Evolutionary conservation across 2,888 invertebrate genomes (phyloP).

Genomic region (Meganola albula): DNA sequence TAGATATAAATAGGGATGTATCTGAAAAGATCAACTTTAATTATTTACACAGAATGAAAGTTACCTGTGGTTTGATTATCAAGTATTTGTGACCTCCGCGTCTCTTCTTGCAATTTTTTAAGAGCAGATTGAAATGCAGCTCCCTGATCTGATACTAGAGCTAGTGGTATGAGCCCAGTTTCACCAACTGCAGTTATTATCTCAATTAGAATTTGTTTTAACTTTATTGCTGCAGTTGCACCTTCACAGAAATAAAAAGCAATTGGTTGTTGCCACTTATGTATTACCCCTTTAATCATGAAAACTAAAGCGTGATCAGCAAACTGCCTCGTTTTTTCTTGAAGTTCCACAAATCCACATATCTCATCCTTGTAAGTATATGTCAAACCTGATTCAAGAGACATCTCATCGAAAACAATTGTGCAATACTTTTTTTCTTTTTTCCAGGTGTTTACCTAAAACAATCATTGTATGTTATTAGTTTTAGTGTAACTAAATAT

Average conservation of each 20-base stretch:
- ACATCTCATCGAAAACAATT: conserved; percentile 25
- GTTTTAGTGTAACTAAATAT: not conserved
- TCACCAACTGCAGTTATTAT: conserved; percentile 12
- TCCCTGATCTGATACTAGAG: conserved; percentile 24
- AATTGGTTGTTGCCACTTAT: conserved; percentile 17
- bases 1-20: too few relatives aligned
- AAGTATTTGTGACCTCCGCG: too few relatives aligned
- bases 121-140: conserved; percentile 21
- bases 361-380: too few relatives aligned
- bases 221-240: conserved; percentile 13
- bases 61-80: too few relatives aligned
- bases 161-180: conserved; percentile 18
- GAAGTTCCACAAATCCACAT: conserved; percentile 9
- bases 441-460: conserved; percentile 2
- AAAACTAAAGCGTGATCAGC: conserved; percentile 25
- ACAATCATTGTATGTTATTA: conserved; percentile 2
- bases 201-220: conserved; percentile 21
- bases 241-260: conserved; percentile 28
- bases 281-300: conserved; percentile 20
- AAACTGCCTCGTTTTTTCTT: conserved; percentile 19
- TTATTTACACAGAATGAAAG: too few relatives aligned
- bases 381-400: conserved; percentile 16
- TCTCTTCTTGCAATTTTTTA: conserved; percentile 8
- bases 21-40: too few relatives aligned
- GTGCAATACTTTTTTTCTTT: conserved; percentile 16